Percentiles rank a stretch among this genome's conserved stretches.
Conservation (phyloP, 2,113 vertebrate species). For the Cephalopterus ornatus region DNA sequence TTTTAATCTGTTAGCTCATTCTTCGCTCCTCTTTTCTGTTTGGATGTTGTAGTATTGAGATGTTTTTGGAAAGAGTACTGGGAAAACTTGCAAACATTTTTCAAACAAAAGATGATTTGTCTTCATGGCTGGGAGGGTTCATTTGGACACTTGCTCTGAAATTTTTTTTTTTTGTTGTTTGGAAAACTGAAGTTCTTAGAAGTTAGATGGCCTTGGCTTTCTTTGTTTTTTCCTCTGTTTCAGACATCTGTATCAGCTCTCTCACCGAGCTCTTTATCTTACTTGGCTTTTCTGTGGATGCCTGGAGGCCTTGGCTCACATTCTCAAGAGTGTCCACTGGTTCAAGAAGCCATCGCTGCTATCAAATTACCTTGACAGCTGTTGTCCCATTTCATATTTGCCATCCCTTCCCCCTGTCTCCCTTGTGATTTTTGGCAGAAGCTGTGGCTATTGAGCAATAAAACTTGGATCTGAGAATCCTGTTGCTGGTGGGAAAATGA, state of each 20-base stretch:
- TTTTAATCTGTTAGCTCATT: not conserved
- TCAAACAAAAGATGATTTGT: conserved; percentile 54
- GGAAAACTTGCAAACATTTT: conserved; percentile 48
- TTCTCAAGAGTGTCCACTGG: conserved; percentile 62
- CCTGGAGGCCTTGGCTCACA: conserved; percentile 63
- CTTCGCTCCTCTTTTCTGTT: conserved; percentile 25
- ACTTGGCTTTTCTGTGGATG: conserved; percentile 62
- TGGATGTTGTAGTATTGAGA: conserved; percentile 26
- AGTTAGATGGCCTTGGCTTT: conserved; percentile 53
- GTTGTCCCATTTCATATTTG: conserved; percentile 63
- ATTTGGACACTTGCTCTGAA: conserved; percentile 24
- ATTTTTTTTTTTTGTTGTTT: conserved; percentile 30
- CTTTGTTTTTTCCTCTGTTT: conserved; percentile 58
- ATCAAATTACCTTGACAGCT: conserved; percentile 67
- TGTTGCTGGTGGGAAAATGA: conserved; percentile 63
- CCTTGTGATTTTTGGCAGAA: conserved; percentile 68
- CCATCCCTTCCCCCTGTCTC: conserved; percentile 52
- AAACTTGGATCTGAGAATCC: conserved; percentile 54
- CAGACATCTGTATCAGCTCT: conserved; percentile 59
- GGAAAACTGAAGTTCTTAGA: conserved; percentile 65
- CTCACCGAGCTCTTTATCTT: conserved; percentile 59
- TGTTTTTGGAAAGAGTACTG: conserved; percentile 40
- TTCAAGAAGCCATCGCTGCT: conserved; percentile 61
- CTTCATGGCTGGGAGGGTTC: conserved; percentile 51
- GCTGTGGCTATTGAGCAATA: conserved; percentile 59